Evolutionary conservation across 2,888 invertebrate species (phyloP), one percentile per base, ranked within the genome.

Genomic region (Cheilosia grossa): DNA sequence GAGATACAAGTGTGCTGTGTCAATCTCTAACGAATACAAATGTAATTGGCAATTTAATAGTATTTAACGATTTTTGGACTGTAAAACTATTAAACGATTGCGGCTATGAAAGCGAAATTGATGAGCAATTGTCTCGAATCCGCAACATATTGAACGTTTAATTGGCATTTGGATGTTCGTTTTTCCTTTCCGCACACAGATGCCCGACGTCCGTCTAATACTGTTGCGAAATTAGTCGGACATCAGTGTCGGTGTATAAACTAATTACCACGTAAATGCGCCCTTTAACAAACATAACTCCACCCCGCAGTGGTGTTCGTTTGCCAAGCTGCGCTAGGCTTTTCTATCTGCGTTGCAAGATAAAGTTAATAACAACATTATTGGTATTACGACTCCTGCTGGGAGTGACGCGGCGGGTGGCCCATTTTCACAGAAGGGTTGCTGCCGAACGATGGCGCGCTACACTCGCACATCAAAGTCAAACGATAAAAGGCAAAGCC

Each of bases 281-380:
- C 37, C 19, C 37, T 19, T 51, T 15, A 51, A 27, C 19, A 24
- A 51, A 24, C 24, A 51, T 17, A 24, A 13, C 30, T 54, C 27
- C 9, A 54, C n/a, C 2, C 30, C 30, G 30, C 54, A 24, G n/a
- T 17, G 13, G 24, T 24, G 21, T 21, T 7, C 9, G 30, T 24
- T 42, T 40, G 15, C 21, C 59, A 33, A 59, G 33, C 19, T 17
- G 24, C 59, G 42, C 4, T 21, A 30, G 30, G 24, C 17, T 47
- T 30, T 21, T 21, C 9, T 7, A 33, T 15, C 4, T n/a, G 21
- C 40, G 58, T 33, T 49, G 40, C 5, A 49, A 1, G n/a, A 54
- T 56, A 56, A 70, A 70, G 47, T 59, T 72, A 27, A 59, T 51
- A 59, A 40, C 49, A 72, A 51, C 49, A 24, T 72, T 59, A 51